Conservation (phyloP, 2,797 vertebrate genomes). For the Buphagus erythrorhynchus region DNA sequence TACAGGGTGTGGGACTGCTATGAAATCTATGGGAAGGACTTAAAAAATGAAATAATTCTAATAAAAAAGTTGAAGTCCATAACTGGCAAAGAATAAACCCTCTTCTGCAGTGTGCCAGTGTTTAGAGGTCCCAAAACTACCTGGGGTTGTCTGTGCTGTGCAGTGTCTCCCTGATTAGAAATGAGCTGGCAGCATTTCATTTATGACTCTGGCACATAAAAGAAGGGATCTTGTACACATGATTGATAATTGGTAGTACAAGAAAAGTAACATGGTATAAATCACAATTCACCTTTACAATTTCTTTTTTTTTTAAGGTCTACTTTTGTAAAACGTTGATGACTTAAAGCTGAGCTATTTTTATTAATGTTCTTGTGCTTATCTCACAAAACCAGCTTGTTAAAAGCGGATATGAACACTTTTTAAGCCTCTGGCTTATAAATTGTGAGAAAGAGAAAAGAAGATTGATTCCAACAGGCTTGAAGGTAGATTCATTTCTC, state of each 20-base stretch:
- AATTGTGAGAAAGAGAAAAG: slow-evolving; percentile 43
- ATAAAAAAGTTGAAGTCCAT: not conserved
- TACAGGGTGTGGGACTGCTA: not conserved
- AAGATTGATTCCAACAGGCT: slow-evolving; percentile 47
- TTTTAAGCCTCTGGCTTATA: slow-evolving; percentile 51
- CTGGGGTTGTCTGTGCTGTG: not conserved
- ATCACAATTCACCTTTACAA: not conserved
- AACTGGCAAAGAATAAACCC: not conserved
- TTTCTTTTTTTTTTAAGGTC: not conserved
- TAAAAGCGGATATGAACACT: slow-evolving; percentile 34
- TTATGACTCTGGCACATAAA: not conserved
- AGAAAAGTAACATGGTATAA: not conserved
- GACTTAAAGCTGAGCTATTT: slow-evolving; percentile 48
- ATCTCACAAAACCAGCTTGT: slow-evolving; percentile 62
- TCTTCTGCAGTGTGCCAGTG: not conserved
- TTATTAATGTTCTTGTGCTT: slow-evolving; percentile 46
- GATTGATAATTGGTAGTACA: not conserved
- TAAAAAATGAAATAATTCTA: not conserved
- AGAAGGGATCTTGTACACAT: not conserved
- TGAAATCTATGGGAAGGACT: not conserved
- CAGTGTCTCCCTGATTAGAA: not conserved
- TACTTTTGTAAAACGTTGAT: slow-evolving; percentile 10
- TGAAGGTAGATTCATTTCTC: slow-evolving; percentile 32
- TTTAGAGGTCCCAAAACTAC: not conserved
- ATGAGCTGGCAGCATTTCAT: not conserved